Evolutionary conservation across 2,888 invertebrate species (phyloP).

Genomic region (Torymus aiolomorphi): DNA sequence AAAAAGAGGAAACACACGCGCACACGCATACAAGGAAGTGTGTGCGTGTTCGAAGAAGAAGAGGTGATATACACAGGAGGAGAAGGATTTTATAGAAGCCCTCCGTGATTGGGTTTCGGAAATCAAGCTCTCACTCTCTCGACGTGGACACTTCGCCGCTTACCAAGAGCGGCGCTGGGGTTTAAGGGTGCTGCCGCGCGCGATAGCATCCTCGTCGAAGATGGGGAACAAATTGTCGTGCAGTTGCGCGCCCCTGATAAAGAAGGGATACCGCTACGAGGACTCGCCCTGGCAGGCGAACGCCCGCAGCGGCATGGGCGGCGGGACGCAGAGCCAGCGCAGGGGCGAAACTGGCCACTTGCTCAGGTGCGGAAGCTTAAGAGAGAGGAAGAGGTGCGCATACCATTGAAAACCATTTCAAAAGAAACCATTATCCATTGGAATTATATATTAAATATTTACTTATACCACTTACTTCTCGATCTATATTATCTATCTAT

Average conservation of each 20-base stretch:
- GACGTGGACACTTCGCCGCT: not conserved
- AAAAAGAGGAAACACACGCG: not conserved
- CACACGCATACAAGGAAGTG: not conserved
- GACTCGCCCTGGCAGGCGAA: constrained; percentile 95
- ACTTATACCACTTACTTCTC: too few relatives aligned
- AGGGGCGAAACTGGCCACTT: constrained; percentile 77
- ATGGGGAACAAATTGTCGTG: constrained; percentile 99
- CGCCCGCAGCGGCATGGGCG: constrained; percentile 64
- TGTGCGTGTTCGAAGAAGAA: too few relatives aligned
- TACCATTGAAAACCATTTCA: constrained; percentile 63
- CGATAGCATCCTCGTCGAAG: constrained; percentile 57
- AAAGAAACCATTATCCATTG: constrained; percentile 63
- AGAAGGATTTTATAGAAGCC: too few relatives aligned
- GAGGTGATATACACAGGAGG: too few relatives aligned
- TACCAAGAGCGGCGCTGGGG: not conserved
- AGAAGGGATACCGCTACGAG: constrained; percentile 97
- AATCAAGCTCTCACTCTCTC: too few relatives aligned
- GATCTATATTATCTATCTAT: too few relatives aligned
- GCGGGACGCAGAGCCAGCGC: constrained; percentile 67
- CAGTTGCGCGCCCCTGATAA: constrained; percentile 96
- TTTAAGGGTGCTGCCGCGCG: too few relatives aligned
- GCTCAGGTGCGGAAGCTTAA: constrained; percentile 83
- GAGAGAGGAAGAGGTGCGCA: constrained; percentile 76
- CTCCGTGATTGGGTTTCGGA: too few relatives aligned
- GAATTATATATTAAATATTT: constrained; percentile 34